These are phyloP conservation scores for Leucopsar rothschildi DNA, from an alignment of 2,113 vertebrate genomes.

Conservation along the genomic window DNA sequence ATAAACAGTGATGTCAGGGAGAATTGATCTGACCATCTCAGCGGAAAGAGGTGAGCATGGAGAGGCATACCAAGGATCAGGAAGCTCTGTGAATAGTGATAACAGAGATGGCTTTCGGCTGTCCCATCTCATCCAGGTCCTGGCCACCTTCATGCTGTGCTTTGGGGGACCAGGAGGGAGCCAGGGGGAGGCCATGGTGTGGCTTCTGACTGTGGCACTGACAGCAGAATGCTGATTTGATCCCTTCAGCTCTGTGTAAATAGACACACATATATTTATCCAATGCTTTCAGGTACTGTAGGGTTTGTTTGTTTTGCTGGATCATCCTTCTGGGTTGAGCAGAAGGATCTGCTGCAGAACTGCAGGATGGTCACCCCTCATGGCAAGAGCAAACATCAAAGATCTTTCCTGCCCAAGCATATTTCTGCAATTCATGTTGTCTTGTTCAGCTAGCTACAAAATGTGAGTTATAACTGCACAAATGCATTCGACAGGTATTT, in stretches of 20 bases:
- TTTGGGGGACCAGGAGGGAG: neutral
- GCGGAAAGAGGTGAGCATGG: neutral
- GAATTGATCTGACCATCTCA: constrained; percentile 17
- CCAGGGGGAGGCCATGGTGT: neutral
- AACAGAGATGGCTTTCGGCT: neutral
- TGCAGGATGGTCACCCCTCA: neutral
- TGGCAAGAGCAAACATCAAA: neutral
- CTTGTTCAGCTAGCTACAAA: neutral
- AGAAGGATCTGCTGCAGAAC: neutral
- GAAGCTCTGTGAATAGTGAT: neutral
- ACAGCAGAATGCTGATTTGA: neutral
- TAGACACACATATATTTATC: neutral
- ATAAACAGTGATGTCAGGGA: constrained; percentile 21
- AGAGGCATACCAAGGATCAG: neutral
- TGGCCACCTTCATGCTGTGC: neutral
- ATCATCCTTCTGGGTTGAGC: neutral
- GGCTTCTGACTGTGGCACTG: neutral
- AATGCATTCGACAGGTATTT: neutral
- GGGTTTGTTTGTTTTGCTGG: neutral
- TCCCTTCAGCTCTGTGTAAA: neutral
- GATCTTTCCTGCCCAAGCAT: neutral
- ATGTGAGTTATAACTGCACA: neutral
- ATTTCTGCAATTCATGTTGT: neutral
- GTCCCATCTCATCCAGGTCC: neutral
- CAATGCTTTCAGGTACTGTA: neutral